These are phyloP conservation scores for Polyommatus icarus DNA, from an alignment of 2,888 invertebrate species.

Conservation along the genomic window DNA sequence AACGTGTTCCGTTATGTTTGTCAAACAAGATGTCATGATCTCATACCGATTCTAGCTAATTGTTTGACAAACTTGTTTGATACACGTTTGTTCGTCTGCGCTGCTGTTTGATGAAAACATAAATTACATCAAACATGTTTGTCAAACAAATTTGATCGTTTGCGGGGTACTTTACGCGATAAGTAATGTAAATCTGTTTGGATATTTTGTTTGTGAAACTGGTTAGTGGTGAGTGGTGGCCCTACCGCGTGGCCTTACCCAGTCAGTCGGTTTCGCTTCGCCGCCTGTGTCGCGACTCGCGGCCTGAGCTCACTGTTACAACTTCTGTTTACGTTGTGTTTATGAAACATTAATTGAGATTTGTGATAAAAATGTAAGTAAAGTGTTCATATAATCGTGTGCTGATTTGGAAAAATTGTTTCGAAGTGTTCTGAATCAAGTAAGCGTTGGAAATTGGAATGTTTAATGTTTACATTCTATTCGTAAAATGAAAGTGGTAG, in stretches of 20 bases:
- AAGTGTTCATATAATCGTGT: background rate
- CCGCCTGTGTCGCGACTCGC: conserved; percentile 51
- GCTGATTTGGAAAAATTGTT: background rate
- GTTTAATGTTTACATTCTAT: background rate
- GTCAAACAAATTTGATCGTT: too few species aligned
- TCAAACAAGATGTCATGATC: too few species aligned
- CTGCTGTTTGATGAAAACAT: too few species aligned
- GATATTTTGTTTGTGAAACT: conserved; percentile 20
- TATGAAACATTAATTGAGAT: background rate
- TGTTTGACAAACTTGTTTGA: too few species aligned
- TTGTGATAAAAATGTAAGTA: conserved; percentile 15
- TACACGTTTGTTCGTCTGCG: too few species aligned
- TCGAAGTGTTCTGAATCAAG: background rate
- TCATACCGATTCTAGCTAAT: too few species aligned
- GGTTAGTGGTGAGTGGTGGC: conserved; percentile 33
- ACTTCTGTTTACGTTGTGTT: conserved; percentile 27
- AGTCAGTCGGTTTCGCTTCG: conserved; percentile 61
- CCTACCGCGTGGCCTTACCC: conserved; percentile 36
- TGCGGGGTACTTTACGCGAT: too few species aligned
- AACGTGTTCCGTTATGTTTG: too few species aligned
- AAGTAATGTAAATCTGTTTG: background rate
- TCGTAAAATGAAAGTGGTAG: background rate
- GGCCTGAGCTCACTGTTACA: conserved; percentile 40
- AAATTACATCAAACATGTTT: too few species aligned
- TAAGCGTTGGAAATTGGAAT: background rate